Evolutionary conservation across 2,888 invertebrate genomes (phyloP).

Genomic region (Netelia virgata): DNA sequence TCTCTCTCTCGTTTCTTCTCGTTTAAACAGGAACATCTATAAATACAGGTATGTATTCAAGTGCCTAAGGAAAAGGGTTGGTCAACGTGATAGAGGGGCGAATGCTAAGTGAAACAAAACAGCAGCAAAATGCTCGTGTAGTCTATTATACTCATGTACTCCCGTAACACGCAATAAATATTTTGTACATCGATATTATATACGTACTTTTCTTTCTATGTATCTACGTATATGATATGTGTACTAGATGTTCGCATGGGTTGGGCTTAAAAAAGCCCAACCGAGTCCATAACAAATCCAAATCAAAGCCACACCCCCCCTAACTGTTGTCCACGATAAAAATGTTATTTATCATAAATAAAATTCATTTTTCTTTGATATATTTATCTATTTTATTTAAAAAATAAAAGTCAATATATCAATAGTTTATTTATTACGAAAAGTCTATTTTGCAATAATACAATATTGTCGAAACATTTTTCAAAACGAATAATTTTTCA

Average conservation of each 20-base stretch:
- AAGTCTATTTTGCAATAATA: neutral
- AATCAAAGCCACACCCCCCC: no score
- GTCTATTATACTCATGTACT: constrained; percentile 59
- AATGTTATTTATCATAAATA: no score
- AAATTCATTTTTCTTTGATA: no score
- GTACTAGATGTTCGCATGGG: no score
- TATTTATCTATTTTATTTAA: no score
- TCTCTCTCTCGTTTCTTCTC: constrained; percentile 52
- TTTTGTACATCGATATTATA: neutral
- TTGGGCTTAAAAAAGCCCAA: no score
- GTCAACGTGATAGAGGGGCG: neutral
- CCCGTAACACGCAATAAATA: constrained; percentile 52
- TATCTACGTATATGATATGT: neutral
- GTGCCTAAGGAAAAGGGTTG: neutral
- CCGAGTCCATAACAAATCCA: no score
- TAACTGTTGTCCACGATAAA: no score
- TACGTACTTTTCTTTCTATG: neutral
- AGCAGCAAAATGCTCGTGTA: constrained; percentile 61
- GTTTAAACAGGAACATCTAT: constrained; percentile 66
- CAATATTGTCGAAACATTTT: neutral
- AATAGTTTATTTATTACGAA: no score
- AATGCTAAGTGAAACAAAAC: constrained; percentile 44
- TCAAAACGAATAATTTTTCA: no score
- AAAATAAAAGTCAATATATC: no score
- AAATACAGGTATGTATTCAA: constrained; percentile 53